A percentile compares a stretch with the other conserved stretches of the same genome.
Conservation (phyloP, 1,140 invertebrate species). For the Drosophila tsacasi region DNA sequence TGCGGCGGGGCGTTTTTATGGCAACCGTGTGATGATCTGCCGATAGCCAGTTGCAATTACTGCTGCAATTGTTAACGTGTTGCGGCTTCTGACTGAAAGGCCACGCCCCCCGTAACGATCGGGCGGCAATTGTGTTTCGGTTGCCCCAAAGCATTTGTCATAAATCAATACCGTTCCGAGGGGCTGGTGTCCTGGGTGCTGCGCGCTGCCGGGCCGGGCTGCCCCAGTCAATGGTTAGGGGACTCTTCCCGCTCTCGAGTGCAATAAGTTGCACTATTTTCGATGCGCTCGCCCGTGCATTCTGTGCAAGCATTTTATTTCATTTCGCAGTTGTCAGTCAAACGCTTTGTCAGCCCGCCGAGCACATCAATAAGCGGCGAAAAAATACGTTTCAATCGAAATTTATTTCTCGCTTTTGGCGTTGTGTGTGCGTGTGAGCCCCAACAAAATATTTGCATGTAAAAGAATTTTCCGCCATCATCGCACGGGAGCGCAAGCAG, state of each 20-base stretch:
- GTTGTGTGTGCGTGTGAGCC: slow-evolving; percentile 26
- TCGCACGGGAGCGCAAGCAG: neutral
- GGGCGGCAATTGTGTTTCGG: slow-evolving; percentile 23
- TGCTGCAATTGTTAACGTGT: slow-evolving; percentile 45
- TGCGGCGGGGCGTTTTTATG: slow-evolving; percentile 24
- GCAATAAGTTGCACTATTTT: slow-evolving; percentile 61
- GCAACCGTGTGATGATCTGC: slow-evolving; percentile 21
- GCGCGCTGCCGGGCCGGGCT: neutral
- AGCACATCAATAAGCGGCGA: slow-evolving; percentile 64
- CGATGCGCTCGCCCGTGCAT: slow-evolving; percentile 53
- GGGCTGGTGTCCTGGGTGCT: slow-evolving; percentile 1
- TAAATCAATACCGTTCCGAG: slow-evolving; percentile 53
- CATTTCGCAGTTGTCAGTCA: slow-evolving; percentile 70
- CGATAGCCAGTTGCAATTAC: slow-evolving; percentile 54
- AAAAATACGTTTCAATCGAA: slow-evolving; percentile 60
- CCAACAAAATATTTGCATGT: slow-evolving; percentile 62
- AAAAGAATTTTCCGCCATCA: slow-evolving; percentile 51
- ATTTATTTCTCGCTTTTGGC: slow-evolving; percentile 41
- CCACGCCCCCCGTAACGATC: neutral
- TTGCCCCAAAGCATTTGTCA: slow-evolving; percentile 36
- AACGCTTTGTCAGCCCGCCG: slow-evolving; percentile 69
- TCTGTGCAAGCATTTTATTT: slow-evolving; percentile 49
- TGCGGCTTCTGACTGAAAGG: slow-evolving; percentile 35
- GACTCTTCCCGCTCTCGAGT: slow-evolving; percentile 5
- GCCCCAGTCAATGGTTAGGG: slow-evolving; percentile 6